Base-by-base conservation (phyloP, 2,113 vertebrate species). In the Haemorhous mexicanus region DNA sequence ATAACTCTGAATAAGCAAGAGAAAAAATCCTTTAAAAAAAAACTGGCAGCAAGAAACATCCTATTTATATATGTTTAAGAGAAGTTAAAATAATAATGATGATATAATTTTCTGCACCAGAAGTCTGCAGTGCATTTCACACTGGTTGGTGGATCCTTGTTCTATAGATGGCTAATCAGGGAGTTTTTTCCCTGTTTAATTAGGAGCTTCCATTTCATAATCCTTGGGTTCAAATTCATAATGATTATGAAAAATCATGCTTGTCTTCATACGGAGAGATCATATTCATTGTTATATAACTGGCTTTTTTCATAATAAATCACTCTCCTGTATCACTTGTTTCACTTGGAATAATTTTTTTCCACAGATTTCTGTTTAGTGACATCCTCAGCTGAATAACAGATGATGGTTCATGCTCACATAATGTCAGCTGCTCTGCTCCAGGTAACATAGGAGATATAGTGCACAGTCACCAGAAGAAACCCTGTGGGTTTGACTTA, bases 1-100 rank as follows among this genome's bases (percentile, higher is more conserved):
- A 53, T 93, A 89, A 50, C 52, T 95, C 80, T 59, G 73, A 94
- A 94, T 47, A 96, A 73, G 49, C 33, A 68, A 16, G 58, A 87
- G 33, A 93, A 85, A 91, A 86, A 17, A 6, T 24, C 22, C 23
- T 90, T 81, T 39, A 39, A 41, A 41, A 5, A 92, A 81, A 91
- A 62, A 8, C 13, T 78, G 49, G 37, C 69, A 64, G 46, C 2
- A 1, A 91, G 69, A 92, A 92, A 78, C 30, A 86, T 75, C 47
- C 79, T 94, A 86, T 90, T 90, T 96, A 89, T 94, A 74, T 22
- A 41, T 12, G 3, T 53, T 93, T 58, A 78, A 58, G 46, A 72
- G 44, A 89, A 93, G 32, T 68, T 81, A 94, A 46, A 81, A 90
- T 68, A 89, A 92, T 74, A 61, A 68, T 50, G 13, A 49, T 79